Evolutionary conservation across 2,888 invertebrate species (phyloP).

Genomic region (Eubasilissa splendida): DNA sequence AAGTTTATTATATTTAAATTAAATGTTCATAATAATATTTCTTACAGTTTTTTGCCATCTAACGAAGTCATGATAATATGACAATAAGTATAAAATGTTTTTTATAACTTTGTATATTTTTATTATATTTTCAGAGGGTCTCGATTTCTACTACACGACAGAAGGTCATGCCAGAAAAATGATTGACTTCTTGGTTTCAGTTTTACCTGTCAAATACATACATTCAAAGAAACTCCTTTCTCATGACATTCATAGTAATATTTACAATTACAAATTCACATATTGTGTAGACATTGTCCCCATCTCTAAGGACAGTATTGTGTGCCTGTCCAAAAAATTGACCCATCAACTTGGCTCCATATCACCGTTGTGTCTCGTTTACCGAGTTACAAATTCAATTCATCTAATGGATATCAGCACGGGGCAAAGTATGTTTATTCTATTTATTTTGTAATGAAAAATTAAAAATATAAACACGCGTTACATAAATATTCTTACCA

Average conservation of each 20-base stretch:
- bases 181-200: slow-evolving; percentile 91
- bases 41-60: not conserved
- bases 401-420: slow-evolving; percentile 94
- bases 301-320: slow-evolving; percentile 93
- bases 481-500: no score
- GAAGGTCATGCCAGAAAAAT: slow-evolving; percentile 95
- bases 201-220: slow-evolving; percentile 90
- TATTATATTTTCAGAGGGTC: slow-evolving; percentile 78
- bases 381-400: slow-evolving; percentile 90
- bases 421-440: slow-evolving; percentile 79
- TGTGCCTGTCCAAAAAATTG: slow-evolving; percentile 90
- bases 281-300: slow-evolving; percentile 97
- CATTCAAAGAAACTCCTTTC: slow-evolving; percentile 96
- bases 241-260: slow-evolving; percentile 97
- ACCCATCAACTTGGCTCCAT: slow-evolving; percentile 91
- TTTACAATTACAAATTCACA: slow-evolving; percentile 96
- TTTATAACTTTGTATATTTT: not conserved
- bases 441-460: not conserved
- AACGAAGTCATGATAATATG: not conserved
- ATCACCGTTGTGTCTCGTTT: slow-evolving; percentile 89
- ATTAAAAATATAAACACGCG: no score
- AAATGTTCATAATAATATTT: no score
- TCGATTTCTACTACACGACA: slow-evolving; percentile 94
- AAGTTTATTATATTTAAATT: no score
- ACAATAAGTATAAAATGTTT: not conserved